A percentile compares a stretch with the other conserved stretches of the same genome.
phyloP scores from a whole-genome alignment of 2,797 vertebrate species.

The Fistularia tabacaria region DNA sequence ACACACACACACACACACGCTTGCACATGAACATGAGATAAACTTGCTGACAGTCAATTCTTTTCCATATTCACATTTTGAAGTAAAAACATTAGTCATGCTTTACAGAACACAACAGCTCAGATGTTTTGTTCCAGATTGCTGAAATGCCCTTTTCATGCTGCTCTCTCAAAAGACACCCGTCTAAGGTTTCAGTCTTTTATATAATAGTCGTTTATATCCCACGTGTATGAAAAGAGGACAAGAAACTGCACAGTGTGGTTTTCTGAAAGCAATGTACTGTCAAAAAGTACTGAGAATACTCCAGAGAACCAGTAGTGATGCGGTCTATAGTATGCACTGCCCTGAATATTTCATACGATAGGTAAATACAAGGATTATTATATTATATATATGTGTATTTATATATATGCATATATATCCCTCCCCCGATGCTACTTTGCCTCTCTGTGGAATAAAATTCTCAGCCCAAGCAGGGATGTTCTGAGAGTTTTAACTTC shows the following conservation, averaged over 20 bases:
- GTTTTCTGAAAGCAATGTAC: slow-evolving; percentile 16
- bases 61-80: slow-evolving; percentile 12
- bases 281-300: slow-evolving; percentile 3
- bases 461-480: too few relatives aligned
- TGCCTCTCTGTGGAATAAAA: too few relatives aligned
- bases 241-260: slow-evolving; percentile 9
- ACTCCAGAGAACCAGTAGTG: slow-evolving; percentile 14
- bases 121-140: slow-evolving; percentile 11
- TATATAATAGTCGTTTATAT: slow-evolving; percentile 26
- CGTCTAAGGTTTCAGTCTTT: slow-evolving; percentile 19
- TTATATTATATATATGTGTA: too few relatives aligned
- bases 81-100: slow-evolving; percentile 14
- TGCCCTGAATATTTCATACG: slow-evolving; percentile 14
- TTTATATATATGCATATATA: too few relatives aligned
- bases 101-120: background rate
- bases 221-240: slow-evolving; percentile 3
- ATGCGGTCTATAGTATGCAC: slow-evolving; percentile 14
- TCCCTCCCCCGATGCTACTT: too few relatives aligned
- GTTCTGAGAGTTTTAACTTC: too few relatives aligned
- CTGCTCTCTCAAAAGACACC: slow-evolving; percentile 14
- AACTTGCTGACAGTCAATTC: background rate
- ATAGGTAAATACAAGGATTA: too few relatives aligned
- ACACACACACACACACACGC: slow-evolving; percentile 10
- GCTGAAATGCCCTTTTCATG: slow-evolving; percentile 12
- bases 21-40: slow-evolving; percentile 16